phyloP scores from a whole-genome alignment of 2,797 vertebrate species.

The Anas capensis region DNA sequence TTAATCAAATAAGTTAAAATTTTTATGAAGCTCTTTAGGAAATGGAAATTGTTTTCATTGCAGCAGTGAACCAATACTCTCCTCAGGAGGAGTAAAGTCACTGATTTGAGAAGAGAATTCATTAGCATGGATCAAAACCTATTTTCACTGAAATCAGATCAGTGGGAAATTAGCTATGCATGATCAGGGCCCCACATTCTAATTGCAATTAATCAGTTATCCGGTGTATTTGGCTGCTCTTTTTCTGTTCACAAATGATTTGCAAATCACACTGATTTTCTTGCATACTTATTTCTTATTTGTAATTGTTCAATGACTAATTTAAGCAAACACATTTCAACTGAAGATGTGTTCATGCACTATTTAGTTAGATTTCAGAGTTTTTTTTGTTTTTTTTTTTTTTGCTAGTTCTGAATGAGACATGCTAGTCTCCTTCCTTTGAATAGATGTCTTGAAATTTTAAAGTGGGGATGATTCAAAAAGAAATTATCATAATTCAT shows the following conservation, averaged over 20 bases:
- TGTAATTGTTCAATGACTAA: neutral
- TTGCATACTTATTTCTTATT: slow-evolving; percentile 36
- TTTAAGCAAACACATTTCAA: neutral
- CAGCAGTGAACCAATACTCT: neutral
- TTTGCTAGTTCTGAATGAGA: neutral
- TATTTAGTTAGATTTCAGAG: neutral
- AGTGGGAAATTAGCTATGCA: neutral
- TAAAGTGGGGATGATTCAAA: neutral
- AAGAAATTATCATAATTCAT: neutral
- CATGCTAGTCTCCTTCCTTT: neutral
- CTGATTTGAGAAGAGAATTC: neutral
- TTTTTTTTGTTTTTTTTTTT: too few species aligned
- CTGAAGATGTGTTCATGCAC: neutral
- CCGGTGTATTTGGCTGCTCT: neutral
- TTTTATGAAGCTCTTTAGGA: neutral
- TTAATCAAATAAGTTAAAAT: neutral
- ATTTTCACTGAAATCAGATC: neutral
- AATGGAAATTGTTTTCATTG: neutral
- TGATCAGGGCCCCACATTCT: neutral
- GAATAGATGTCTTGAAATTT: neutral
- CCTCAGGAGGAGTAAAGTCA: neutral
- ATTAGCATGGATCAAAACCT: neutral
- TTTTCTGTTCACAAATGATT: neutral
- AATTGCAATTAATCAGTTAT: slow-evolving; percentile 27
- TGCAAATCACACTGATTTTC: slow-evolving; percentile 31